Evolutionary conservation across 2,888 invertebrate genomes (phyloP).

Genomic region (Diploptera punctata): DNA sequence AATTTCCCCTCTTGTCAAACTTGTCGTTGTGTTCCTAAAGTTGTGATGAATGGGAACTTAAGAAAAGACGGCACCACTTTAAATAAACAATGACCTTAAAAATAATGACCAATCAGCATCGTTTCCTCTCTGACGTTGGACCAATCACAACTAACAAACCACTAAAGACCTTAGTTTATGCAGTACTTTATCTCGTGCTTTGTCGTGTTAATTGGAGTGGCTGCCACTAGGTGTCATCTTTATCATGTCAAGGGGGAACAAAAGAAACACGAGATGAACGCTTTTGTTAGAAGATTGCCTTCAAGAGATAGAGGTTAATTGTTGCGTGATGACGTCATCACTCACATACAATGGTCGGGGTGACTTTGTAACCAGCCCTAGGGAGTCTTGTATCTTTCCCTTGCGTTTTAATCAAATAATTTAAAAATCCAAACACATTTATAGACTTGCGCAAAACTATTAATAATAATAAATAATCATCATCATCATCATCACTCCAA

Average conservation of each 20-base stretch:
- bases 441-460: too few relatives aligned
- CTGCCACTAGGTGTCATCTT: constrained; percentile 20
- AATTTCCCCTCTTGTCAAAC: too few relatives aligned
- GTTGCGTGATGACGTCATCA: constrained; percentile 33
- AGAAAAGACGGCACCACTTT: background rate
- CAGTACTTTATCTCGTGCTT: constrained; percentile 9
- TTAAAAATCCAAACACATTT: too few relatives aligned
- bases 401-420: too few relatives aligned
- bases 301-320: constrained; percentile 30
- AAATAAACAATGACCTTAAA: background rate
- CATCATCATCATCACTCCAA: too few relatives aligned
- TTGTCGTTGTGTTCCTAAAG: too few relatives aligned
- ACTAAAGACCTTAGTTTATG: constrained; percentile 18
- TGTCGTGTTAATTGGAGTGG: constrained; percentile 30
- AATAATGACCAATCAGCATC: constrained; percentile 20
- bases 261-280: constrained; percentile 18
- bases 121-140: constrained; percentile 12
- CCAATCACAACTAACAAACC: constrained; percentile 11
- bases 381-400: too few relatives aligned
- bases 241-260: background rate
- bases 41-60: background rate
- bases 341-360: too few relatives aligned
- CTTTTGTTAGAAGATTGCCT: constrained; percentile 1
- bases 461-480: too few relatives aligned
- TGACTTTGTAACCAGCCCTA: too few relatives aligned